Conservation (phyloP, 1,140 invertebrate genomes). For the Babylonia areolata region DNA sequence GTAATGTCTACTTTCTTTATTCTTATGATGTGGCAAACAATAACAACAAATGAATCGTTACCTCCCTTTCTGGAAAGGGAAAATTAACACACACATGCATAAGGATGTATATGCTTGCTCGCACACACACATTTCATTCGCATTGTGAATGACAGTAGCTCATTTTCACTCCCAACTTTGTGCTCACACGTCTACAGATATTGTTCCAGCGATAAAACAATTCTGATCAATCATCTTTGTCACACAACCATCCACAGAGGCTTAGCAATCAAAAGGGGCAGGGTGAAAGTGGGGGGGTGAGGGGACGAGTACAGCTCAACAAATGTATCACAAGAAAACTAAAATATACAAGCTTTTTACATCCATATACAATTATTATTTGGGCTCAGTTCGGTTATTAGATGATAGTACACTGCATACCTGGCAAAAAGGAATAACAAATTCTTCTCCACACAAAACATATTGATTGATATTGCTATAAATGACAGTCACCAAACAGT, state of each 20-base stretch:
- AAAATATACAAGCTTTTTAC: constrained; percentile 21
- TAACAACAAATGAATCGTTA: constrained; percentile 1
- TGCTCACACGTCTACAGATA: background rate
- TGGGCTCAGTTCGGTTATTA: background rate
- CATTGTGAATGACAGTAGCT: background rate
- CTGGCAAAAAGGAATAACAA: constrained; percentile 20
- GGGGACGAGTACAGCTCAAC: background rate
- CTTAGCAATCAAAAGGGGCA: background rate
- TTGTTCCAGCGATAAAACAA: background rate
- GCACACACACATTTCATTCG: background rate
- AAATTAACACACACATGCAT: constrained; percentile 12
- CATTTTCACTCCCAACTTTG: constrained; percentile 6
- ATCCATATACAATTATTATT: background rate
- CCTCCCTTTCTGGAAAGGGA: background rate
- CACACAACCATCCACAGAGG: background rate
- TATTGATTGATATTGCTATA: constrained; percentile 8
- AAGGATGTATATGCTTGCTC: background rate
- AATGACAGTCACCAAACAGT: constrained; percentile 26
- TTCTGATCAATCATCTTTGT: background rate
- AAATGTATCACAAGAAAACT: background rate
- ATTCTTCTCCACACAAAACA: constrained; percentile 18
- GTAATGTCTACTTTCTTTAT: constrained; percentile 8
- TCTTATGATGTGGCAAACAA: constrained; percentile 12
- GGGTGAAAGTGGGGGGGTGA: background rate
- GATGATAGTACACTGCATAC: constrained; percentile 28